phyloP scores from a whole-genome alignment of 2,797 vertebrate genomes.

The Botia kubotai region DNA sequence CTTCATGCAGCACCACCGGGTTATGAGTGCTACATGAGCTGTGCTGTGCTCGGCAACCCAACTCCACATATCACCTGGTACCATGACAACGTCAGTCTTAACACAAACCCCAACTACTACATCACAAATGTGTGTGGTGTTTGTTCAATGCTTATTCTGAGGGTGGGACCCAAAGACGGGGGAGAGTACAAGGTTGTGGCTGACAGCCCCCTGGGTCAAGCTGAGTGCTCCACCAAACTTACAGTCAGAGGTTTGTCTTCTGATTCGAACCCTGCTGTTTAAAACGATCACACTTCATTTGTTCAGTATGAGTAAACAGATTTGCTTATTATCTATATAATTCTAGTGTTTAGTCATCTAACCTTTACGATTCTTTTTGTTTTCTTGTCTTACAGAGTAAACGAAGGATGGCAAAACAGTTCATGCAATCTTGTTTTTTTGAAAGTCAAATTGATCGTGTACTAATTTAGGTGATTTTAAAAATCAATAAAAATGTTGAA shows the following conservation, averaged over 20 bases:
- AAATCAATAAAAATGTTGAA: background rate
- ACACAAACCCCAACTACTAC: constrained; percentile 78
- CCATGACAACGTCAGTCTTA: constrained; percentile 80
- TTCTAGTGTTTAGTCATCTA: background rate
- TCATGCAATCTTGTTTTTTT: constrained; percentile 18
- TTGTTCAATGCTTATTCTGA: constrained; percentile 86
- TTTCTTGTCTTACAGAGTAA: constrained; percentile 68
- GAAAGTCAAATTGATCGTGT: background rate
- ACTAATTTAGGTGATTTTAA: background rate
- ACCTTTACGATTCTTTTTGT: background rate
- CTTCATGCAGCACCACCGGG: constrained; percentile 79
- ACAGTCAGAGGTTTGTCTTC: constrained; percentile 78
- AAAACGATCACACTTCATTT: background rate
- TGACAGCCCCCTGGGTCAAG: constrained; percentile 79
- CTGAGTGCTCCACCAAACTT: constrained; percentile 79
- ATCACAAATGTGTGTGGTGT: constrained; percentile 86
- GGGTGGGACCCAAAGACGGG: constrained; percentile 76
- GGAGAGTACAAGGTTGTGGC: constrained; percentile 85
- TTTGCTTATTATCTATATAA: background rate
- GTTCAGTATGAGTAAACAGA: background rate
- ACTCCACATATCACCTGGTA: constrained; percentile 86
- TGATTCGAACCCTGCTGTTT: background rate
- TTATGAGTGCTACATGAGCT: constrained; percentile 89
- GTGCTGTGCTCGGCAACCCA: constrained; percentile 84
- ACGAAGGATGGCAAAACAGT: constrained; percentile 20